Evolutionary conservation across 2,797 vertebrate genomes (phyloP).

Genomic region (Siniperca obscura): DNA sequence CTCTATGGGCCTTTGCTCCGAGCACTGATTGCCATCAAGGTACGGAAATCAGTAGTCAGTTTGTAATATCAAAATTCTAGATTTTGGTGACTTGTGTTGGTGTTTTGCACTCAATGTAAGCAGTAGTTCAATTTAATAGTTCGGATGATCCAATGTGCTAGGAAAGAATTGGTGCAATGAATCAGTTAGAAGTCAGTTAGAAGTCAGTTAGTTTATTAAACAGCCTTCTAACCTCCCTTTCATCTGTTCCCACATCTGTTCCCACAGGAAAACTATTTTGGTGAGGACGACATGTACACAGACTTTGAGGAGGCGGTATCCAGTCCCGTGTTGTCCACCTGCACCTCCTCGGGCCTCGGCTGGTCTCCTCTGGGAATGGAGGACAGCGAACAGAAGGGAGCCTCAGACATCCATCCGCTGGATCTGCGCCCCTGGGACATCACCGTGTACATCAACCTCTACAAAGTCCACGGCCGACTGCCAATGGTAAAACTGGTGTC

Average conservation of each 20-base stretch:
- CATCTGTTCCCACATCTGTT: neutral
- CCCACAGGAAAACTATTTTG: slow-evolving; percentile 97
- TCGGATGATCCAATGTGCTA: neutral
- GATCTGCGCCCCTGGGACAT: slow-evolving; percentile 97
- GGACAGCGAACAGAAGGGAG: slow-evolving; percentile 84
- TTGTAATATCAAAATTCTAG: neutral
- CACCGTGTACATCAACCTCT: slow-evolving; percentile 96
- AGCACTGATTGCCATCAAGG: slow-evolving; percentile 95
- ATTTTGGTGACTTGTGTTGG: neutral
- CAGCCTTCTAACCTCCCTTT: neutral
- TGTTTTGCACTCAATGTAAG: neutral
- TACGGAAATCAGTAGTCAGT: slow-evolving; percentile 63
- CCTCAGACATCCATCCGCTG: slow-evolving; percentile 88
- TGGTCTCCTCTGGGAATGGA: slow-evolving; percentile 95
- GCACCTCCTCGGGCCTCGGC: slow-evolving; percentile 93
- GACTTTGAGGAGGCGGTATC: slow-evolving; percentile 95
- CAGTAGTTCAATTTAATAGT: neutral
- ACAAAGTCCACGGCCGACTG: slow-evolving; percentile 97
- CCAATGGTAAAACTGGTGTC: slow-evolving; percentile 88
- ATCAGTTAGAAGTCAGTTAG: neutral
- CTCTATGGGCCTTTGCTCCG: slow-evolving; percentile 94
- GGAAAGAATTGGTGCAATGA: neutral
- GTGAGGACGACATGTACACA: slow-evolving; percentile 98
- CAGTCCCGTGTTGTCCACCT: slow-evolving; percentile 93
- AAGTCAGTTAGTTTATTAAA: neutral